Base-by-base conservation (phyloP, 2,113 vertebrate genomes). In the Strix uralensis region DNA sequence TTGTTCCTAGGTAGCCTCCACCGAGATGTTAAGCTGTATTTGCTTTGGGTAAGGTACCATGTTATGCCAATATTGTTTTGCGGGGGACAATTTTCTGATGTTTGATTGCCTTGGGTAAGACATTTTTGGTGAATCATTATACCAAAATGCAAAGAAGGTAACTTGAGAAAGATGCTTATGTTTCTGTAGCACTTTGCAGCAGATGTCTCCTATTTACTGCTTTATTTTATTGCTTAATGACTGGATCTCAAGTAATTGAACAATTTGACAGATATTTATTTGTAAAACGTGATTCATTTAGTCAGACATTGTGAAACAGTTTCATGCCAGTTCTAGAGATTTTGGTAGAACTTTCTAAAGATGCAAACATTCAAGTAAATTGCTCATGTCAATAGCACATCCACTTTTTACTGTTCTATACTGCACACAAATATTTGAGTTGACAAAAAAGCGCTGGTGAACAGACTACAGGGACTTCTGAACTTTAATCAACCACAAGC, bases 211-310 rank as follows among this genome's bases (percentile, higher is more conserved):
- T 98, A 98, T 98, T 98, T 98, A 98, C 97, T 91, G 96, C 97
- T 98, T 98, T 98, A 98, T 98, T 98, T 98, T 98, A 98, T 98
- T 98, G 98, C 98, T 98, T 98, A 98, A 98, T 98, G 98, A 98
- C 97, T 98, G 98, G 87, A 98, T 98, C 98, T 97, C 86, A 15
- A 98, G 97, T 98, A 98, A 98, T 98, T 98, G 98, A 98, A 97
- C 89, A 83, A 95, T 98, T 98, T 98, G 98, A 98, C 98, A 98
- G 98, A 97, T 98, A 98, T 98, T 98, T 98, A 98, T 98, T 98
- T 98, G 97, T 97, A 97, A 98, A 98, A 98, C 96, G 88, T 98
- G 98, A 98, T 98, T 98, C 98, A 98, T 98, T 98, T 98, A 96
- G 97, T 97, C 96, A 98, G 98, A 97, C 97, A 97, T 98, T 96